phyloP scores from a whole-genome alignment of 2,113 vertebrate species.

The Oryctolagus cuniculus region DNA sequence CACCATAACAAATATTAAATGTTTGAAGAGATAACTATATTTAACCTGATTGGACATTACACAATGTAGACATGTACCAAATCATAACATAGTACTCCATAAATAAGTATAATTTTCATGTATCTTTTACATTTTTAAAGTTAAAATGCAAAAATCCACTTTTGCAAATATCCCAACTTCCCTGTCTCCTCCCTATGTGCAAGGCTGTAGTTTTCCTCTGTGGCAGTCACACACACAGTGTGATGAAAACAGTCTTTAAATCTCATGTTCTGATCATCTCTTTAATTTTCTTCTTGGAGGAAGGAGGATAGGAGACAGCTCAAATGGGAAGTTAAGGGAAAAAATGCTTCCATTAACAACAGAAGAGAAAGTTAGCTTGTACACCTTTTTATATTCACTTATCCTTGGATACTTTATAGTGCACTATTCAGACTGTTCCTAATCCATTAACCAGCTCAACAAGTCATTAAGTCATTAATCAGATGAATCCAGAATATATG shows the following conservation, averaged over 20 bases:
- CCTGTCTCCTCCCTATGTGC: neutral
- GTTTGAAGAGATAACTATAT: too few relatives aligned
- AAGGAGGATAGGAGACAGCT: neutral
- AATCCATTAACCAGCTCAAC: neutral
- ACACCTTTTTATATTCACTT: neutral
- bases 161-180: neutral
- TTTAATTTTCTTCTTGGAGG: slow-evolving; percentile 26
- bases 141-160: neutral
- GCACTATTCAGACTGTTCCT: slow-evolving; percentile 11
- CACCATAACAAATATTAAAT: too few relatives aligned
- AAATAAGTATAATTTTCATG: too few relatives aligned
- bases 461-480: neutral
- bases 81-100: too few relatives aligned
- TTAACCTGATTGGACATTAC: too few relatives aligned
- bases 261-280: neutral
- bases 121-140: too few relatives aligned
- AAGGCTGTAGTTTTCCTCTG: neutral
- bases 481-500: neutral
- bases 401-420: neutral
- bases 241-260: neutral
- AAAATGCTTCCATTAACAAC: neutral
- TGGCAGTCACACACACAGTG: neutral
- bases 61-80: too few relatives aligned
- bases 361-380: neutral
- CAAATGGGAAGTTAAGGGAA: neutral